Percentiles rank a stretch among this genome's conserved stretches.
Conservation (phyloP, 2,797 vertebrate species). For the Melanotaenia maccullochi region DNA sequence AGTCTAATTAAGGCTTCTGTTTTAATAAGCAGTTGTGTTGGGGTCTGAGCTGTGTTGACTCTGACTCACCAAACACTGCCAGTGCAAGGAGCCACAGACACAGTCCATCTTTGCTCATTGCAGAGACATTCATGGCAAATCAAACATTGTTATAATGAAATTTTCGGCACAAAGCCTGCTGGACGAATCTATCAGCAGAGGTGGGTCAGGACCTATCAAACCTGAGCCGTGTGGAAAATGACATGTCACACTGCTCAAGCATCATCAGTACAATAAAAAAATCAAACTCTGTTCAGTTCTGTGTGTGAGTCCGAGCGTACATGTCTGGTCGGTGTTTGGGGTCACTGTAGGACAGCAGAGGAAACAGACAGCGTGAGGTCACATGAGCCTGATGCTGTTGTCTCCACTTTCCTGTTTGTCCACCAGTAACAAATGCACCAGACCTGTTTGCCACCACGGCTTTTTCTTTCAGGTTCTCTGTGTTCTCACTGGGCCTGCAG, state of each 20-base stretch:
- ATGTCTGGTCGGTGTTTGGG: slow-evolving; percentile 43
- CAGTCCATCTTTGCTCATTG: slow-evolving; percentile 34
- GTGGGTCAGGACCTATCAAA: slow-evolving; percentile 12
- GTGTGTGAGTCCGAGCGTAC: slow-evolving; percentile 13
- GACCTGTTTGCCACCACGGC: slow-evolving; percentile 49
- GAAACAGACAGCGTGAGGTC: slow-evolving; percentile 63
- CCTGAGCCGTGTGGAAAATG: slow-evolving; percentile 37
- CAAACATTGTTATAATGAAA: slow-evolving; percentile 61
- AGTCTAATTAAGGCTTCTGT: slow-evolving; percentile 70
- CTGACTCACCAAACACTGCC: slow-evolving; percentile 69
- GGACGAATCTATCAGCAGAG: slow-evolving; percentile 35
- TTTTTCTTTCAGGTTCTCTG: slow-evolving; percentile 42
- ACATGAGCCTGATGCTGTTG: slow-evolving; percentile 50
- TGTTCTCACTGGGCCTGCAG: slow-evolving; percentile 28
- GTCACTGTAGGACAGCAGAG: slow-evolving; percentile 46
- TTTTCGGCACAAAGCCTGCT: slow-evolving; percentile 40
- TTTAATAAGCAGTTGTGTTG: slow-evolving; percentile 74
- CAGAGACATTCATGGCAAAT: slow-evolving; percentile 46
- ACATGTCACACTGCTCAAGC: slow-evolving; percentile 19
- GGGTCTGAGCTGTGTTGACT: slow-evolving; percentile 53
- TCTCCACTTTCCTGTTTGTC: slow-evolving; percentile 66
- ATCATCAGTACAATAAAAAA: slow-evolving; percentile 50
- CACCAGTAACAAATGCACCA: slow-evolving; percentile 57
- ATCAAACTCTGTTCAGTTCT: slow-evolving; percentile 32
- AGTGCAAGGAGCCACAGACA: slow-evolving; percentile 44